Evolutionary conservation across 2,797 vertebrate genomes (phyloP), one percentile per base, ranked within the genome.

Genomic region (Sebastes oblongus): DNA sequence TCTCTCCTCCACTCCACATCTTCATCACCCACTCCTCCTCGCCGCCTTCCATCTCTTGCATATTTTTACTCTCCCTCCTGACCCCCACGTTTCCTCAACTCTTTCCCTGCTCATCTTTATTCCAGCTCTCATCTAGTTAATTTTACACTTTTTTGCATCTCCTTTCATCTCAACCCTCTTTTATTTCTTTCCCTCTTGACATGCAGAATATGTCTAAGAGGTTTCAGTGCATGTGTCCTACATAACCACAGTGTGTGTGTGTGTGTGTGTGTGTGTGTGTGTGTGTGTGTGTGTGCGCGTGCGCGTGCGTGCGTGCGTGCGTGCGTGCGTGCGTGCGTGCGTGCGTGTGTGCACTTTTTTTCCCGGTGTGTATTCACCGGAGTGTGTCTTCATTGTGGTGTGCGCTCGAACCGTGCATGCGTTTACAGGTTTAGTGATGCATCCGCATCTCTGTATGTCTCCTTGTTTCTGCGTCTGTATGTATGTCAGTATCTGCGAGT

Each of bases 401-500:
- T 72, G 60, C 68, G 77, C 46, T 24, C 11, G 39, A 50, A 69
- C 27, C 20, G 20, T 32, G 56, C 11, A 16, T 71, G 71, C 8
- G 8, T 76, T 81, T 72, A 50, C 80, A 82, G 83, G 75, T 87
- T 89, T 78, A 78, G 84, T 77, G 66, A 87, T 78, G 79, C 80
- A 79, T 90, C 76, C 80, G 58, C 83, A 85, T 90, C 77, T 74
- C 65, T 56, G 59, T 75, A 16, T 36, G 22, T 78, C 18, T 82
- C 46, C 58, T 85, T 81, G 83, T 89, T 83, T 77, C 67, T 72
- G 72, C 61, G 62, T 83, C 39, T 85, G 77, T 79, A 58, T 83
- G 75, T 83, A 30, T 88, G 71, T 78, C 58, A 29, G 71, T 82
- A 32, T 83, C 46, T 71, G 14, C n/a, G 10, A 30, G 46, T 69